These are phyloP conservation scores for Ostrea edulis DNA, from an alignment of 1,140 invertebrate genomes.

Conservation along the genomic window DNA sequence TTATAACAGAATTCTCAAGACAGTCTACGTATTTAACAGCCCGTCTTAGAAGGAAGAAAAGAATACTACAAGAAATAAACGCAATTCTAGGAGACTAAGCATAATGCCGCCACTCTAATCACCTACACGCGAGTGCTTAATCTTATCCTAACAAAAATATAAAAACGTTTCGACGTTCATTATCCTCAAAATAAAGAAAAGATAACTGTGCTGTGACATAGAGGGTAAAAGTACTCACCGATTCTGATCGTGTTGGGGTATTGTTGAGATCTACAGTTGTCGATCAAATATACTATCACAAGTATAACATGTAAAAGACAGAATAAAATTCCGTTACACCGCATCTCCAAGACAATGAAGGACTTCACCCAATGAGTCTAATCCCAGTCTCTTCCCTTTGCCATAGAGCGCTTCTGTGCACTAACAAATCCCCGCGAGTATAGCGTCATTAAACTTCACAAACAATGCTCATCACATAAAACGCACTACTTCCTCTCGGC, in stretches of 20 bases:
- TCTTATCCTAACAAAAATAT: slow-evolving; percentile 15
- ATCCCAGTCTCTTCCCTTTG: not conserved
- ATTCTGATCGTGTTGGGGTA: slow-evolving; percentile 24
- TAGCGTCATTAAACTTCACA: slow-evolving; percentile 23
- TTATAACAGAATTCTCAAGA: not conserved
- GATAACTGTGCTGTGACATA: not conserved
- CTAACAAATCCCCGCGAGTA: not conserved
- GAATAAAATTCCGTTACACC: not conserved
- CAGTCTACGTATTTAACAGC: not conserved
- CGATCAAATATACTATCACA: not conserved
- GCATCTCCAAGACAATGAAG: not conserved
- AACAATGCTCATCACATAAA: not conserved
- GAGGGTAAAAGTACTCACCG: not conserved
- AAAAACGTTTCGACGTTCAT: slow-evolving; percentile 21
- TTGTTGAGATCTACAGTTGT: not conserved
- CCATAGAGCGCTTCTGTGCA: not conserved
- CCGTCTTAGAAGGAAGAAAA: not conserved
- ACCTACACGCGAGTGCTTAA: not conserved
- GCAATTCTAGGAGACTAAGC: not conserved
- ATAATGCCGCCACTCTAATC: not conserved
- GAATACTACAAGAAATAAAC: not conserved
- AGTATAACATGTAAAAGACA: not conserved
- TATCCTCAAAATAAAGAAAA: not conserved
- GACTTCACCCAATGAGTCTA: not conserved
- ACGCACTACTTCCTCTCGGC: not conserved